phyloP scores from a whole-genome alignment of 2,888 invertebrate genomes.

The Scaptomyza tumidula region DNA sequence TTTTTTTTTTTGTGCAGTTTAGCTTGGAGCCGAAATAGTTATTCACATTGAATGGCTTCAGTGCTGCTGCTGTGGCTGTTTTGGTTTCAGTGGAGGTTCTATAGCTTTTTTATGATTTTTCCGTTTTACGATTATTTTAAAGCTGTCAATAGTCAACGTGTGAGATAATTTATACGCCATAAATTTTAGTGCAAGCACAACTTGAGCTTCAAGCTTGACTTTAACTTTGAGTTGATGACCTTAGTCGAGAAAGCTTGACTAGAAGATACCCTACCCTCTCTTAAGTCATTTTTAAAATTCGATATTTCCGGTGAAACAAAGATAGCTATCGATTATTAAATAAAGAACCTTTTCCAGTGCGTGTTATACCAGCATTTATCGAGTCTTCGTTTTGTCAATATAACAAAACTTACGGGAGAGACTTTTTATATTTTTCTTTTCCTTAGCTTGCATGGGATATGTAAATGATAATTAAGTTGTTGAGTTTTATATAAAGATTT shows the following conservation, averaged over 20 bases:
- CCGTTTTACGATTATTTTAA: constrained; percentile 79
- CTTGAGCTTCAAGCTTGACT: constrained; percentile 35
- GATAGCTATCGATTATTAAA: no score
- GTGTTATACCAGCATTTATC: no score
- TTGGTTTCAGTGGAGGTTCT: constrained; percentile 45
- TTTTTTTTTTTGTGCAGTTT: constrained; percentile 48
- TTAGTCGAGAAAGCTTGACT: background rate
- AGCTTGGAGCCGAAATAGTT: constrained; percentile 74
- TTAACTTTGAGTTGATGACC: constrained; percentile 15
- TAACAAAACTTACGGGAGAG: no score
- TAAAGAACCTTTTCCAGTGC: no score
- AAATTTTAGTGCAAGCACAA: constrained; percentile 76
- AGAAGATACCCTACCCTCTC: no score
- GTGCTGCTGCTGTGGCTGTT: constrained; percentile 30
- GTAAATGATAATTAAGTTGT: no score
- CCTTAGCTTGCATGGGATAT: no score
- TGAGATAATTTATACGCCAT: constrained; percentile 81
- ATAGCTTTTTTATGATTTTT: constrained; percentile 75
- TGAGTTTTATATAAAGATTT: no score
- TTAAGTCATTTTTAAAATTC: no score
- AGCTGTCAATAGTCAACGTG: constrained; percentile 82
- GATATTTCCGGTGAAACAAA: no score
- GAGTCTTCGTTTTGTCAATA: no score
- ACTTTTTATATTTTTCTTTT: no score
- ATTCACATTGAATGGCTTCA: constrained; percentile 70